phyloP scores from a whole-genome alignment of 2,113 vertebrate species.

The Cisticola juncidis region DNA sequence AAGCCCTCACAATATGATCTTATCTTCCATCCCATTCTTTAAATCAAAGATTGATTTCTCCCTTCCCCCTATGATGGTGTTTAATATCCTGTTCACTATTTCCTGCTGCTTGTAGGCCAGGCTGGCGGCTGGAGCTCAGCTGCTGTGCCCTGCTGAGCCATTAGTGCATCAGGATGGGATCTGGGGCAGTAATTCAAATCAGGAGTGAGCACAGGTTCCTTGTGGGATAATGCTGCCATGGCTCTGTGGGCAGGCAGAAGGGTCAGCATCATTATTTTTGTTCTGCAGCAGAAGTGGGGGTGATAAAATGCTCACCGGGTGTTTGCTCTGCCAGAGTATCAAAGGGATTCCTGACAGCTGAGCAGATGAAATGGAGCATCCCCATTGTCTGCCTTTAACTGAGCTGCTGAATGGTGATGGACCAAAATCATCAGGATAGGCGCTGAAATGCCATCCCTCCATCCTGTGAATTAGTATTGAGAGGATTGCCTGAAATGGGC shows the following conservation, averaged over 20 bases:
- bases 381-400: background rate
- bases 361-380: background rate
- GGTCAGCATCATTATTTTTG: background rate
- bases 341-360: conserved; percentile 6
- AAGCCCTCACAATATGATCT: background rate
- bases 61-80: background rate
- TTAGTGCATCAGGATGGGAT: background rate
- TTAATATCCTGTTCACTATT: conserved; percentile 14
- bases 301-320: background rate
- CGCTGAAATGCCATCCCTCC: background rate
- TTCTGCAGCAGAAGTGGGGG: background rate
- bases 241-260: background rate
- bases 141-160: background rate
- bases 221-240: background rate
- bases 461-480: background rate
- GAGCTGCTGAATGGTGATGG: background rate
- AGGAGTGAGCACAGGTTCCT: background rate
- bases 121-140: conserved; percentile 45
- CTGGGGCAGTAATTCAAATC: background rate
- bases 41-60: background rate
- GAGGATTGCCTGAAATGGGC: background rate
- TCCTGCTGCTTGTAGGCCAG: background rate
- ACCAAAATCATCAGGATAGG: background rate
- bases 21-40: background rate
- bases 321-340: conserved; percentile 18